Base-by-base conservation (phyloP, 1,140 invertebrate genomes). In the Andrena cerasifolii region DNA sequence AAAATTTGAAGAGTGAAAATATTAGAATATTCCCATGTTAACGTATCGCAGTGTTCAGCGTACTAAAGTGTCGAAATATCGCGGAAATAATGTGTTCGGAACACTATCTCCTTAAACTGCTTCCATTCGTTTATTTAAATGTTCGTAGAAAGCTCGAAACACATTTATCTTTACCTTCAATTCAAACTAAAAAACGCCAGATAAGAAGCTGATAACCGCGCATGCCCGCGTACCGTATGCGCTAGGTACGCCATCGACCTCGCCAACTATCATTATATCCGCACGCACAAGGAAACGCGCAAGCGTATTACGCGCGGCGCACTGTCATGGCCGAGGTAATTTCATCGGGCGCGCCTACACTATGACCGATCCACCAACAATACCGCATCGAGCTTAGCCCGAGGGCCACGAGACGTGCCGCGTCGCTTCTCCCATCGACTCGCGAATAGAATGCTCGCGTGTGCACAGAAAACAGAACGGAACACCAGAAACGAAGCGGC, bases 201-300 rank as follows among this genome's bases (percentile, higher is more conserved):
- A 7, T 28, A 24, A 8, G 12, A 33, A 45, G 14, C 14, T 33
- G 3, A 12, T 33, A 66, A 7, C 14, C 5, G n/a, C 67, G 40
- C 54, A 31, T 31, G 59, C 26, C 31, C 47, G 2, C 12, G 40
- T 1, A 10, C 18, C 3, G 10, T 5, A 8, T 33, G 24, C 33
- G 28, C 6, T 40, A 49, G 67, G 26, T 31, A 10, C 28, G 31
- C 14, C 18, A 66, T 75, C 61, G 72, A 75, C 72, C 62, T 75
- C 49, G 33, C 26, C 21, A 40, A 1, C 2, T 18, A 40, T 21
- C 16, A 43, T 16, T 12, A 7, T 24, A 10, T 24, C 18, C 45
- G 5, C 31, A 71, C 24, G 31, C 36, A n/a, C 26, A 10, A 24
- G n/a, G 36, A 0, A 0, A 28, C 40, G 70, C 72, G 72, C 61